Evolutionary conservation across 2,888 invertebrate species (phyloP).

Genomic region (Octodonta nipae): DNA sequence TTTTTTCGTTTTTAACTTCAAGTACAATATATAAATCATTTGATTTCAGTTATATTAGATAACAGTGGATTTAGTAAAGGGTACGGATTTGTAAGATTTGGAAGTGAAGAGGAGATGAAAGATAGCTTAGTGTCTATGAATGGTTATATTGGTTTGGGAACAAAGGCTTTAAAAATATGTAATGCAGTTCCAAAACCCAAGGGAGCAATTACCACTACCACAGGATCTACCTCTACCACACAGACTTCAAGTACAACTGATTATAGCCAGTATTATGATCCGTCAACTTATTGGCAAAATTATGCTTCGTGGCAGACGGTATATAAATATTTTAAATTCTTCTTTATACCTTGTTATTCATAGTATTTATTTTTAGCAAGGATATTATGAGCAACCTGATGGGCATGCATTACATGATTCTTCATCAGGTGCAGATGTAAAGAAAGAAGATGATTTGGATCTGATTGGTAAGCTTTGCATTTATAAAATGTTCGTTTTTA

Average conservation of each 20-base stretch:
- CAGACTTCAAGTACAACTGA: constrained; percentile 34
- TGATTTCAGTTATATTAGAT: constrained; percentile 79
- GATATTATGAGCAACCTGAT: constrained; percentile 35
- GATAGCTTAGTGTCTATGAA: constrained; percentile 88
- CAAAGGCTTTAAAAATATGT: constrained; percentile 80
- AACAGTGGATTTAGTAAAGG: constrained; percentile 83
- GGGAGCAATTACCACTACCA: constrained; percentile 36
- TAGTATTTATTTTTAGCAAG: constrained; percentile 31
- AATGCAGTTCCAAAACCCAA: constrained; percentile 82
- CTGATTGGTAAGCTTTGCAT: constrained; percentile 46
- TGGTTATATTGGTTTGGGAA: constrained; percentile 76
- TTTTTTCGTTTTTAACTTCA: no score
- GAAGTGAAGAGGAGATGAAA: constrained; percentile 86
- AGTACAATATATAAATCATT: no score
- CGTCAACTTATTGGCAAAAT: constrained; percentile 76
- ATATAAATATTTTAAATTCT: no score
- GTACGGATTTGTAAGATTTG: constrained; percentile 90
- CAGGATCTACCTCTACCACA: constrained; percentile 28
- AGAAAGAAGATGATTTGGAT: constrained; percentile 52
- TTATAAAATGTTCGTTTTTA: constrained; percentile 2
- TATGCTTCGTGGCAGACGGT: constrained; percentile 58
- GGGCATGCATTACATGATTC: constrained; percentile 4
- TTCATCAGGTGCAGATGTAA: constrained; percentile 15
- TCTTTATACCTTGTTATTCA: no score
- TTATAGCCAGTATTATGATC: constrained; percentile 70